Evolutionary conservation across 2,888 invertebrate genomes (phyloP).

Genomic region (Ophioninae sp.): DNA sequence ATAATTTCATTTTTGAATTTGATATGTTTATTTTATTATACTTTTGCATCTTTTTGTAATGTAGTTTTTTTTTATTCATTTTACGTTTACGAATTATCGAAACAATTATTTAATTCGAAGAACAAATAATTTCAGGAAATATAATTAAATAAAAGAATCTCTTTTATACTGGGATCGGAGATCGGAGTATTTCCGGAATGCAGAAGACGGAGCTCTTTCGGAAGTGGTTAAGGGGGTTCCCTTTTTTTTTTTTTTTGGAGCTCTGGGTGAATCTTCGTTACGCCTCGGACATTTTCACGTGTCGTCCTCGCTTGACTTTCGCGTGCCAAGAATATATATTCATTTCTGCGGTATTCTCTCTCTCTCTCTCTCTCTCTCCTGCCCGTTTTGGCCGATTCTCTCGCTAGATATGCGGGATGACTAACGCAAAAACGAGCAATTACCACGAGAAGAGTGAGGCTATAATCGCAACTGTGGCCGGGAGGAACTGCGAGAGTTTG

Average conservation of each 20-base stretch:
- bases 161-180: neutral
- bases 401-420: constrained; percentile 56
- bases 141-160: no score
- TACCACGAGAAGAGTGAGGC: constrained; percentile 57
- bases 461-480: constrained; percentile 61
- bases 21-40: no score
- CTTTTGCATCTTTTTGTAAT: no score
- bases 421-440: constrained; percentile 67
- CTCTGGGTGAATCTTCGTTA: constrained; percentile 56
- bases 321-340: constrained; percentile 62
- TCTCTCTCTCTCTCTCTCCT: constrained; percentile 23
- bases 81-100: no score
- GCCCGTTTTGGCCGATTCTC: constrained; percentile 38
- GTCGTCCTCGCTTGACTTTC: constrained; percentile 44
- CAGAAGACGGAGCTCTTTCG: constrained; percentile 28
- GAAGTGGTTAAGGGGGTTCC: constrained; percentile 37
- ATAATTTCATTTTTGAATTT: no score
- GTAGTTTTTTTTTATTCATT: no score
- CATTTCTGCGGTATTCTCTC: constrained; percentile 18
- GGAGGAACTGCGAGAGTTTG: constrained; percentile 47
- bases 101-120: no score
- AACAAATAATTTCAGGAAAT: neutral
- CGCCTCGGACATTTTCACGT: constrained; percentile 59
- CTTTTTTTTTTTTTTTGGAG: constrained; percentile 29
- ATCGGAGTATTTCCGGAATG: constrained; percentile 39